Conservation (phyloP, 2,888 invertebrate genomes). For the Laothoe populi region DNA sequence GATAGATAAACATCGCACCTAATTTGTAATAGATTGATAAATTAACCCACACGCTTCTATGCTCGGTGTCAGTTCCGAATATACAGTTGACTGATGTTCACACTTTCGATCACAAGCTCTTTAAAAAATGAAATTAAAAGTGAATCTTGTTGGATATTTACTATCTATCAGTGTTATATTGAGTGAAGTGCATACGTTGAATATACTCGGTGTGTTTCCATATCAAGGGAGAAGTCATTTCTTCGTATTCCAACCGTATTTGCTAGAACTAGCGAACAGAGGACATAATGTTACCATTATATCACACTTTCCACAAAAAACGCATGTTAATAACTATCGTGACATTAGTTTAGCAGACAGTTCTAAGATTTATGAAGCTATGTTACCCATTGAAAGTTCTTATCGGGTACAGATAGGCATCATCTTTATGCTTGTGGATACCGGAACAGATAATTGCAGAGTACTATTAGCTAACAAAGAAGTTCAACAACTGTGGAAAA, state of each 20-base stretch:
- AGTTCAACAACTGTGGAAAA: constrained; percentile 65
- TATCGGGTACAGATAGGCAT: constrained; percentile 48
- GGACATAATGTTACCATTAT: constrained; percentile 88
- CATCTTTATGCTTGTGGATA: constrained; percentile 44
- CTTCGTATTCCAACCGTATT: constrained; percentile 84
- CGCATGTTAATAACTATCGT: constrained; percentile 59
- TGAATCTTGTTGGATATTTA: too few species aligned
- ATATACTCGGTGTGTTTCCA: constrained; percentile 87
- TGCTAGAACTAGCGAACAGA: constrained; percentile 83
- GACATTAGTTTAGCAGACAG: constrained; percentile 69
- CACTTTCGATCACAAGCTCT: too few species aligned
- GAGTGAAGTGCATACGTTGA: too few species aligned
- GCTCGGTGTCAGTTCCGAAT: too few species aligned
- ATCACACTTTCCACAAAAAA: constrained; percentile 84
- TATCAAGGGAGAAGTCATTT: constrained; percentile 89
- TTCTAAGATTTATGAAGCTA: too few species aligned
- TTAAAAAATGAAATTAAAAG: too few species aligned
- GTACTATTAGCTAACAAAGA: constrained; percentile 54
- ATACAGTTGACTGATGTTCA: too few species aligned
- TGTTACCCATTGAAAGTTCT: constrained; percentile 51
- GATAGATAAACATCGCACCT: too few species aligned
- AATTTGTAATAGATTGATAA: too few species aligned
- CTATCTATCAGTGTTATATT: too few species aligned
- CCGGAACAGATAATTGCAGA: constrained; percentile 58
- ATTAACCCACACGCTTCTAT: too few species aligned